Evolutionary conservation across 1,140 invertebrate species (phyloP).

Genomic region (Solenopsis invicta): DNA sequence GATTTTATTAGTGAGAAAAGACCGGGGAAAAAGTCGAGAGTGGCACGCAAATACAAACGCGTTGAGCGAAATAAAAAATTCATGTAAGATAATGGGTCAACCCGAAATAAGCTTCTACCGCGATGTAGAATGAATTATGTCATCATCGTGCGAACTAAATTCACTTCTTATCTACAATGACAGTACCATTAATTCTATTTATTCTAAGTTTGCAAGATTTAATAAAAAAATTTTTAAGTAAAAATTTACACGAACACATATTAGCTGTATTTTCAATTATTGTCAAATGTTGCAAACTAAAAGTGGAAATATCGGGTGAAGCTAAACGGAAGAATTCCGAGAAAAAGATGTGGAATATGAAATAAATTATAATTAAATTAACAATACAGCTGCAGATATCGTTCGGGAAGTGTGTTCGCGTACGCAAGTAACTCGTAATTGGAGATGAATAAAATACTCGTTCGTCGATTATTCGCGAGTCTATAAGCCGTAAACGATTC

Average conservation of each 20-base stretch:
- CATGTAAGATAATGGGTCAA: background rate
- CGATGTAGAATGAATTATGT: background rate
- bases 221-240: slow-evolving; percentile 12
- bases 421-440: slow-evolving; percentile 37
- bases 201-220: background rate
- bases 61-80: background rate
- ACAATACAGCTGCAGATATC: background rate
- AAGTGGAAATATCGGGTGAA: slow-evolving; percentile 6
- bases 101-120: background rate
- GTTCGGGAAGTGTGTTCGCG: background rate
- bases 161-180: slow-evolving; percentile 12
- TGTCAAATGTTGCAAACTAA: background rate
- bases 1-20: background rate
- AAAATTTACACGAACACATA: background rate
- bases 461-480: slow-evolving; percentile 10
- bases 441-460: slow-evolving; percentile 17
- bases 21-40: background rate
- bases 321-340: background rate
- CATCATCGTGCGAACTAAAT: background rate
- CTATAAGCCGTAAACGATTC: slow-evolving; percentile 14
- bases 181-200: slow-evolving; percentile 11
- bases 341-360: background rate
- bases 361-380: slow-evolving; percentile 39
- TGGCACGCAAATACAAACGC: background rate
- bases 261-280: background rate